phyloP scores from a whole-genome alignment of 2,113 vertebrate species.

The Thinocorus orbignyianus region DNA sequence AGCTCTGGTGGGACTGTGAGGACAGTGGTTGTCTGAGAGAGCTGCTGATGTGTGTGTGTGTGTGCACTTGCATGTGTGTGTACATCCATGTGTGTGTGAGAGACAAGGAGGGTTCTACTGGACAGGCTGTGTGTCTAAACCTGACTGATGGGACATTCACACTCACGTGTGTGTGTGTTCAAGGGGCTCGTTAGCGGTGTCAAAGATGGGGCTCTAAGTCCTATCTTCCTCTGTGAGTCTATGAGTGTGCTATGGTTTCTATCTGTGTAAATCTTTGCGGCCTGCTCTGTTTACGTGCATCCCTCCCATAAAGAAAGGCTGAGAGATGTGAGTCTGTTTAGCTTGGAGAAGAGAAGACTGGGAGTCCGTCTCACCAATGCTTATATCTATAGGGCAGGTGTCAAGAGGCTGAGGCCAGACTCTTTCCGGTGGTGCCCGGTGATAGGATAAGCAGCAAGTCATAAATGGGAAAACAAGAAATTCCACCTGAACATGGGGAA shows the following conservation, averaged over 20 bases:
- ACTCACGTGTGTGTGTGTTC: fast-evolving
- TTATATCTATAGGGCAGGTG: too few relatives aligned
- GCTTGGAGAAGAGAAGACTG: too few relatives aligned
- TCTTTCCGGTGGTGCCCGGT: too few relatives aligned
- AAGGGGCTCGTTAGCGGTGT: too few relatives aligned
- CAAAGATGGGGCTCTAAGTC: background rate
- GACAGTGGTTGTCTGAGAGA: too few relatives aligned
- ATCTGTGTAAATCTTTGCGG: background rate
- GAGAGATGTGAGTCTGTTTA: too few relatives aligned
- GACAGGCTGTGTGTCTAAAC: background rate
- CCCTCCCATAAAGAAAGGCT: too few relatives aligned
- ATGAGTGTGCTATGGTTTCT: background rate
- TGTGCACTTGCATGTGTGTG: background rate
- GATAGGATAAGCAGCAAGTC: too few relatives aligned
- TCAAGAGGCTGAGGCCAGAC: too few relatives aligned
- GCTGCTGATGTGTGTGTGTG: background rate
- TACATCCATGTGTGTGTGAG: background rate
- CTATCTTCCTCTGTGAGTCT: background rate
- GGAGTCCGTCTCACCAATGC: too few relatives aligned
- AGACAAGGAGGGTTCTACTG: background rate
- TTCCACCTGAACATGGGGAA: too few relatives aligned
- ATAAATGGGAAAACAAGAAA: too few relatives aligned
- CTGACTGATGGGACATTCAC: fast-evolving
- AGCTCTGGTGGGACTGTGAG: fast-evolving
- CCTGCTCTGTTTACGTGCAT: background rate